Conservation (phyloP, 2,888 invertebrate species). For the Diarsia dahlii region DNA sequence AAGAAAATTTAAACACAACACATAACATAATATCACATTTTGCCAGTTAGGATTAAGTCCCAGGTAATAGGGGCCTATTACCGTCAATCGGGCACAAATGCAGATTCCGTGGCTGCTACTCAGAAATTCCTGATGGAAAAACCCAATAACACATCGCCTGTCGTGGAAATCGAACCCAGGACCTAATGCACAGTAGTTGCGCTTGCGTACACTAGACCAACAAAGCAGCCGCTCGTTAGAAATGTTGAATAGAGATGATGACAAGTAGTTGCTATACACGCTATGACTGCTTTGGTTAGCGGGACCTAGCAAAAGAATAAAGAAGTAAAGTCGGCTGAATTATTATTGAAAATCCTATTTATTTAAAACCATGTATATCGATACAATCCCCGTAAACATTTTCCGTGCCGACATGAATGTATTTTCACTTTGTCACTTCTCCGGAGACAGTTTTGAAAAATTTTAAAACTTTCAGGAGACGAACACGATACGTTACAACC, state of each 20-base stretch:
- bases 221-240: too few relatives aligned
- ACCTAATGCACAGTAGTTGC: too few relatives aligned
- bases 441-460: conserved; percentile 22
- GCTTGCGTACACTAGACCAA: too few relatives aligned
- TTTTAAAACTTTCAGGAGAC: conserved; percentile 28
- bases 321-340: not conserved
- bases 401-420: conserved; percentile 19
- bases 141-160: too few relatives aligned
- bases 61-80: too few relatives aligned
- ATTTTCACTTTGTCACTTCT: conserved; percentile 37
- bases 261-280: not conserved
- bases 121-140: too few relatives aligned
- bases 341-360: not conserved
- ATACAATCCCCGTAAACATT: conserved; percentile 18
- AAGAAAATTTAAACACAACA: too few relatives aligned
- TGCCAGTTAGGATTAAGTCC: too few relatives aligned
- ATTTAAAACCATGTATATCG: conserved; percentile 11
- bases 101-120: too few relatives aligned
- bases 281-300: not conserved
- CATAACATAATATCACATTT: too few relatives aligned
- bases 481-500: conserved; percentile 36
- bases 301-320: not conserved
- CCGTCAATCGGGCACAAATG: too few relatives aligned
- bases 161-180: too few relatives aligned
- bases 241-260: not conserved